Evolutionary conservation across 1,140 invertebrate species (phyloP), one percentile per base, ranked within the genome.

Genomic region (Cotesia vestalis): DNA sequence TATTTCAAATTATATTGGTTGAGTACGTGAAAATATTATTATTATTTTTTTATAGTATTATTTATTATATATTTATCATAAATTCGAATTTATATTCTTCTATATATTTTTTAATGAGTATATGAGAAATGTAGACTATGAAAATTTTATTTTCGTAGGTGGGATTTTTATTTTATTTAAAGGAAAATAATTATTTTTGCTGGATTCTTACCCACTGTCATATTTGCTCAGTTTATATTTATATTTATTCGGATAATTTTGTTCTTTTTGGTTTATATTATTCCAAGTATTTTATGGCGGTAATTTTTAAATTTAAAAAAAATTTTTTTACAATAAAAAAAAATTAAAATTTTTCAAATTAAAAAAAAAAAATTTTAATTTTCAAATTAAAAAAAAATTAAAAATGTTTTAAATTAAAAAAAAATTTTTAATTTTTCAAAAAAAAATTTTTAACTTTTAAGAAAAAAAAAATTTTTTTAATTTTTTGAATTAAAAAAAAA

Each of bases 131-230:
- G 20, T 60, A 60, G 20, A 12, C 57, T 60, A 60, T 60, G 17
- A 27, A 11, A 36, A n/a, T 40, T 63, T 17, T 36, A n/a, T 36
- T 40, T 36, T 79, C 79, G 81, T 84, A 84, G 83, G 80, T 85
- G 81, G 82, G 83, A 83, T 83, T 76, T 78, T 85, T 85, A 84
- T 76, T 78, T 78, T 80, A 84, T 81, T 40, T 9, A 40, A 76
- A 66, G 75, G 80, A 84, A 79, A 73, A 77, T 77, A 77, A 80
- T 77, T 78, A 69, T 74, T 46, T 46, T 11, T 78, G 70, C 64
- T 82, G 75, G 76, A 78, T 82, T 77, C 79, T 78, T 76, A 82
- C 57, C 57, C 67, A 69, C 55, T 40, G 35, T 36, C 53, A 55
- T 35, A 36, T 36, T 59, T 35, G 35, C 14, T 55, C 53, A 68